A percentile compares a stretch with the other conserved stretches of the same genome.
phyloP scores from a whole-genome alignment of 2,797 vertebrate genomes.

The Atherinosoma microstoma region DNA sequence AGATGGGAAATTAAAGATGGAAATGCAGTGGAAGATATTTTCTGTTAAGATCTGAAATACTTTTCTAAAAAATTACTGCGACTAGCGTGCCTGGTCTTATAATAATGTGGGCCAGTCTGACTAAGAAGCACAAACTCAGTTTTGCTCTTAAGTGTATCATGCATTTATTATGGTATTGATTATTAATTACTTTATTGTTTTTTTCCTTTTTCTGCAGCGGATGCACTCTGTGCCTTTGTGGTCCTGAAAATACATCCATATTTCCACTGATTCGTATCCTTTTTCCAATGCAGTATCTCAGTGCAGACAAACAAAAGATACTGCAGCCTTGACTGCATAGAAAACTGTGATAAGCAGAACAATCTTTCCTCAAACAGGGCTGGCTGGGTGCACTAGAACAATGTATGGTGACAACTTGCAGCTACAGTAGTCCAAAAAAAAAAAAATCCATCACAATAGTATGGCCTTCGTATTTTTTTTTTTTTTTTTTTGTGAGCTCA shows the following conservation, averaged over 20 bases:
- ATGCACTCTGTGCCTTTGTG: conserved; percentile 9
- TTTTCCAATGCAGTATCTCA: conserved; percentile 19
- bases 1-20: not conserved
- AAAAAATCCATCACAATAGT: conserved; percentile 27
- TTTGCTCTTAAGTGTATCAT: not conserved
- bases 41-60: too few species aligned
- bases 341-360: conserved; percentile 54
- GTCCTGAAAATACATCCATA: conserved; percentile 11
- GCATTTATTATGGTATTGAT: not conserved
- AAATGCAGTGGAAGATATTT: too few species aligned
- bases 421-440: conserved; percentile 30
- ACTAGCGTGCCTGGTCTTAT: not conserved
- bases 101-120: not conserved
- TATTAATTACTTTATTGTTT: conserved; percentile 3
- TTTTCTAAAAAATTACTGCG: too few species aligned
- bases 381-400: conserved; percentile 14
- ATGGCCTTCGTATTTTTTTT: not conserved
- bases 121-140: not conserved
- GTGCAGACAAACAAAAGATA: conserved; percentile 50
- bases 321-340: conserved; percentile 47
- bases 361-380: conserved; percentile 33
- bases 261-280: conserved; percentile 33
- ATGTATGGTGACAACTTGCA: conserved; percentile 16
- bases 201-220: not conserved
- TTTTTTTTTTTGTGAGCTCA: not conserved